Evolutionary conservation across 2,888 invertebrate species (phyloP).

Genomic region (Tyria jacobaeae): DNA sequence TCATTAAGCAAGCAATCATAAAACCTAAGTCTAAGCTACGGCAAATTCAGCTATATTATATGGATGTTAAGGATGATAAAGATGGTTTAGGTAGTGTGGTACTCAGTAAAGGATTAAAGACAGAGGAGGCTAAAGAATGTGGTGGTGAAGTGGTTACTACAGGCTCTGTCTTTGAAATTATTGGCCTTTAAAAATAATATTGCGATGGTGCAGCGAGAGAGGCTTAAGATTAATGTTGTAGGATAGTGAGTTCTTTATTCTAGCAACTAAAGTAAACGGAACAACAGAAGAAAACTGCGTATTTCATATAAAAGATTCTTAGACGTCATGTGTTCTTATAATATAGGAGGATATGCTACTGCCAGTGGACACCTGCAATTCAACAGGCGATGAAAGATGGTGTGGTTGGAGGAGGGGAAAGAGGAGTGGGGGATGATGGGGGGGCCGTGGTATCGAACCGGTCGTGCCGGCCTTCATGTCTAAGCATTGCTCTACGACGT

Average conservation of each 20-base stretch:
- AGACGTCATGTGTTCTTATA: no score
- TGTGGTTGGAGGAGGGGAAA: no score
- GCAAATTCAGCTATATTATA: slow-evolving; percentile 15
- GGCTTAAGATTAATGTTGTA: slow-evolving; percentile 10
- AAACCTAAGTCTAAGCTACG: neutral
- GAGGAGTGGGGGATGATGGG: no score
- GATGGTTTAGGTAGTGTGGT: slow-evolving; percentile 3
- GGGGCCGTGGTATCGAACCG: no score
- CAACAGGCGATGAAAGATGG: no score
- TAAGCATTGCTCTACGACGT: no score
- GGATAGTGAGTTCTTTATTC: slow-evolving; percentile 4
- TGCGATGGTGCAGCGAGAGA: slow-evolving; percentile 19
- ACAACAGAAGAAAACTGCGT: no score
- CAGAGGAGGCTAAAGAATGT: slow-evolving; percentile 43
- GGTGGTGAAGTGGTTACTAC: slow-evolving; percentile 36
- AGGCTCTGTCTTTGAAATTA: slow-evolving; percentile 35
- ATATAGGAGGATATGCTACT: no score
- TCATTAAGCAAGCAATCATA: slow-evolving; percentile 27
- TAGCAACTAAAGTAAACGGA: neutral
- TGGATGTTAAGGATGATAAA: neutral
- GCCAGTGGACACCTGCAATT: no score
- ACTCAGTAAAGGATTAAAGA: slow-evolving; percentile 46
- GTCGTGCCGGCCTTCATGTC: no score
- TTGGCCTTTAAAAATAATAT: slow-evolving; percentile 48
- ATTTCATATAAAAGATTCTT: no score